Conservation (phyloP, 2,797 vertebrate genomes). For the Microchirus variegatus region DNA sequence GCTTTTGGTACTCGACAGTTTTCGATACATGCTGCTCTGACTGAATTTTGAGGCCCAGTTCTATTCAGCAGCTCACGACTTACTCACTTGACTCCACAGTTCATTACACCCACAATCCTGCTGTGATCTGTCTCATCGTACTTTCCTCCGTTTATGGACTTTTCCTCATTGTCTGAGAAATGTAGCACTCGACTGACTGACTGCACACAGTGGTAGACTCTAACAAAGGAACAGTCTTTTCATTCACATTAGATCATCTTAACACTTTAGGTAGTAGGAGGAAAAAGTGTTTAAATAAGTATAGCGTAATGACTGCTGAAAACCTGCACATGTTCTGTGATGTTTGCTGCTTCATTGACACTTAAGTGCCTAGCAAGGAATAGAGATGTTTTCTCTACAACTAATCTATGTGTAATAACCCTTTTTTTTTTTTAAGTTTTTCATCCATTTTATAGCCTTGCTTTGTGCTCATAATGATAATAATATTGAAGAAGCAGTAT, state of each 20-base stretch:
- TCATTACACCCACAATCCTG: background rate
- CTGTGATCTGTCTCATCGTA: too few species aligned
- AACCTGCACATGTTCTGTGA: slow-evolving; percentile 6
- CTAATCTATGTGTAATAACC: slow-evolving; percentile 45
- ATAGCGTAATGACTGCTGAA: slow-evolving; percentile 6
- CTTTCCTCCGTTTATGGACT: too few species aligned
- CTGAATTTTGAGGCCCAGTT: background rate
- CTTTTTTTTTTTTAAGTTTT: slow-evolving; percentile 43
- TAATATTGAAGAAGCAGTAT: slow-evolving; percentile 5
- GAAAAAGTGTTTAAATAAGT: background rate
- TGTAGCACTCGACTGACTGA: too few species aligned
- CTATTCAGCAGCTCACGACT: background rate
- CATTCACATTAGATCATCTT: background rate
- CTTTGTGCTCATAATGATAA: background rate
- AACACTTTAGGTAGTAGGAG: slow-evolving; percentile 5
- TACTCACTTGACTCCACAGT: background rate
- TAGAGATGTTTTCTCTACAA: slow-evolving; percentile 41
- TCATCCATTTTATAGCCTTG: slow-evolving; percentile 47
- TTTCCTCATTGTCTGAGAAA: too few species aligned
- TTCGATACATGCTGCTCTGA: slow-evolving; percentile 31
- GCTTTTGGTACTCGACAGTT: too few species aligned
- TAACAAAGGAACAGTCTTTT: too few species aligned
- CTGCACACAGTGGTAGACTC: too few species aligned
- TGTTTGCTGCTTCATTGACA: slow-evolving; percentile 22
- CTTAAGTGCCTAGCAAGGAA: slow-evolving; percentile 71